These are phyloP conservation scores for Eurystomus gularis DNA, from an alignment of 2,113 vertebrate genomes.

Conservation along the genomic window DNA sequence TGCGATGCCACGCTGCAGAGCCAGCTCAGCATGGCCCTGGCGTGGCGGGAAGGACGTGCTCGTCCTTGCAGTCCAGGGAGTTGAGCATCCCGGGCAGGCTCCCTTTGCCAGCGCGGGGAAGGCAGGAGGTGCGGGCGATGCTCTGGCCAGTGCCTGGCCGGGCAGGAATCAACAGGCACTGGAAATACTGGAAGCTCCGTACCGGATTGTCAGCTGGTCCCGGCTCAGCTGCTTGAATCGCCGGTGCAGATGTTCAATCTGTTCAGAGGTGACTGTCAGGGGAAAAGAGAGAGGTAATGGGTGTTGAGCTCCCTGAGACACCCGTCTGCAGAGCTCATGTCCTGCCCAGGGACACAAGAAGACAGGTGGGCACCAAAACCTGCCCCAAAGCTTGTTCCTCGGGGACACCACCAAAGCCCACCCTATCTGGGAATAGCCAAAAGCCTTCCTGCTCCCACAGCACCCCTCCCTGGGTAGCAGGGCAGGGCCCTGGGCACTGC, in stretches of 20 bases:
- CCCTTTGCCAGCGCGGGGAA: not conserved
- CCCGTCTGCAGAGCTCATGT: fast-evolving
- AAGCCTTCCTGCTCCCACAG: not conserved
- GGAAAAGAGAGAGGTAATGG: not conserved
- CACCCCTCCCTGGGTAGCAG: fast-evolving
- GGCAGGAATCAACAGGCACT: fast-evolving
- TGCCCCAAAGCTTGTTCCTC: fast-evolving
- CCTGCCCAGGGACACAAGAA: not conserved
- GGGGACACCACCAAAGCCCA: not conserved
- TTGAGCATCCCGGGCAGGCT: fast-evolving
- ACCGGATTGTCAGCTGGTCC: slow-evolving; percentile 86
- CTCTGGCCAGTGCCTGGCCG: not conserved
- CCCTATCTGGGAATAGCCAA: fast-evolving
- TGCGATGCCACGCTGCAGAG: fast-evolving
- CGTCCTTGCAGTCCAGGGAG: fast-evolving
- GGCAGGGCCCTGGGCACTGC: not conserved
- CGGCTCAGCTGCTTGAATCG: slow-evolving; percentile 86
- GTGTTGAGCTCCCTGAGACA: not conserved
- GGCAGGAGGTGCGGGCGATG: not conserved
- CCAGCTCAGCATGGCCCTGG: fast-evolving
- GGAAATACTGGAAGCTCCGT: fast-evolving
- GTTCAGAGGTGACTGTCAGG: slow-evolving; percentile 84
- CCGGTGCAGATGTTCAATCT: slow-evolving; percentile 86
- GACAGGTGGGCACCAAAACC: not conserved
- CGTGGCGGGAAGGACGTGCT: fast-evolving